These are phyloP conservation scores for Leucania comma DNA, from an alignment of 2,888 invertebrate species.

Conservation along the genomic window DNA sequence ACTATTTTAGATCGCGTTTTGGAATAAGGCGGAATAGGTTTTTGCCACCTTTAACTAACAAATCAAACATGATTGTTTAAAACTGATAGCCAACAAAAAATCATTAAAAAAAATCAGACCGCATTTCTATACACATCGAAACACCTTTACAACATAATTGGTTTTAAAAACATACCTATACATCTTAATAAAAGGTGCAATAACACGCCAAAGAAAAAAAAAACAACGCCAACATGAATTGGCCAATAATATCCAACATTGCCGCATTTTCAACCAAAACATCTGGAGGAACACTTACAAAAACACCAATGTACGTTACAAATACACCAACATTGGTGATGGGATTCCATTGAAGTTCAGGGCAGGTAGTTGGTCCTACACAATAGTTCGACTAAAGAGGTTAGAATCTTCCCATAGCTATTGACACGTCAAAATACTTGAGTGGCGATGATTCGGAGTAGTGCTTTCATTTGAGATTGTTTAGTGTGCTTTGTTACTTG, in stretches of 20 bases:
- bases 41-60: constrained; percentile 2
- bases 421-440: constrained; percentile 60
- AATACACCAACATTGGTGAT: constrained; percentile 29
- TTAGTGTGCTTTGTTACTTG: constrained; percentile 36
- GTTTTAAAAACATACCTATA: constrained; percentile 75
- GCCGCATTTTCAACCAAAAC: constrained; percentile 3
- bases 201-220: constrained; percentile 1
- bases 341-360: constrained; percentile 33
- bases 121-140: constrained; percentile 52
- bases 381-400: constrained; percentile 57
- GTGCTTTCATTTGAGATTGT: constrained; percentile 49
- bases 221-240: constrained; percentile 26
- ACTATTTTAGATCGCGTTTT: too few relatives aligned
- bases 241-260: constrained; percentile 12
- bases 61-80: constrained; percentile 39
- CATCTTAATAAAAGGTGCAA: constrained; percentile 69
- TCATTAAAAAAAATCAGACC: constrained; percentile 28
- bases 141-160: constrained; percentile 81
- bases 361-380: constrained; percentile 68
- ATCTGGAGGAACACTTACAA: neutral
- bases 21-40: too few relatives aligned
- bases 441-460: constrained; percentile 42
- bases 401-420: constrained; percentile 60
- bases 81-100: constrained; percentile 34
- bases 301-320: constrained; percentile 30